Base-by-base conservation (phyloP, 2,797 vertebrate species). In the Enteromius mattozi region DNA sequence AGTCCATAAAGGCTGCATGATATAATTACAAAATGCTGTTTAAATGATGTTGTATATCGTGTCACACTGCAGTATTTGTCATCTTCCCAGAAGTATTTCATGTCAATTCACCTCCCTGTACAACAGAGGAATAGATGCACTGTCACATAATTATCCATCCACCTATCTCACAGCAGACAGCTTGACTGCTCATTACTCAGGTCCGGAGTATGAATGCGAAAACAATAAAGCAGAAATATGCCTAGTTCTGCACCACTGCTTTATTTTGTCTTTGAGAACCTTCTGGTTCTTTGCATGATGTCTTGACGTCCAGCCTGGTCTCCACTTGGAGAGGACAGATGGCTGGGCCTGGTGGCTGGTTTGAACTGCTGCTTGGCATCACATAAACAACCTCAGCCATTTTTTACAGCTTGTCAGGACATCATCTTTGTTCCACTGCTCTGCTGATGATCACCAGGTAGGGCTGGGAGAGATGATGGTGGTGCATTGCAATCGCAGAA, bases 171-270 rank as follows among this genome's bases (percentile, higher is more conserved):
- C 77, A 37, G 37, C n/a, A 61, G 77, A 81, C 78, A 77, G 65
- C 86, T 84, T 63, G 65, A 86, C 63, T 70, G 49, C 82, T 81
- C 54, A 72, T 87, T 77, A 65, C 37, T 69, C 51, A 76, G 71
- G 27, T 77, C 19, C 6, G 4, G 65, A 35, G 54, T 68, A 33
- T 16, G 8, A 69, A 40, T 80, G 12, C 56, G 24, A 59, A 59
- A 42, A 74, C 24, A 74, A 70, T 30, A 17, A 71, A 74, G 49
- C 49, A 21, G 45, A 24, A 45, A 61, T 71, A 54, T 12, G 14
- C 33, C 59, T 74, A 37, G 77, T 75, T 80, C 59, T 83, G 42
- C 49, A 70, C 35, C 87, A 75, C 49, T 75, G 69, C 51, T 65
- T 77, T 77, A 12, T 19, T 78, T 74, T 59, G 19, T 56, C 51